A percentile compares a stretch with the other conserved stretches of the same genome.
These are phyloP conservation scores for Cloeon dipterum DNA, from an alignment of 2,888 invertebrate genomes.

Conservation along the genomic window DNA sequence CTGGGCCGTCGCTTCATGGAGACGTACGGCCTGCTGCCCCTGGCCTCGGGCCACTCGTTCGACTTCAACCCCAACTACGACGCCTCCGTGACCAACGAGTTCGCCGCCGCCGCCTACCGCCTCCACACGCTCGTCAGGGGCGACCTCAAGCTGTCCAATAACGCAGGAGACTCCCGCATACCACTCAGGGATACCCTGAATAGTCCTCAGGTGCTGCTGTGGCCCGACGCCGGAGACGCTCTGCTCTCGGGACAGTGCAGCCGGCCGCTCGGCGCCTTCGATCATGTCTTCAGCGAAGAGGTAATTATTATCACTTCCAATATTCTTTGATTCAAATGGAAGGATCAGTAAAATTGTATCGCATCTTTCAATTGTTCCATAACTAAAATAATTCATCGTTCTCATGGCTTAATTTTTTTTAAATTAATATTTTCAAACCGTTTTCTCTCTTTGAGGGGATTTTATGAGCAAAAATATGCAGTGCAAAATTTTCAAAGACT, in stretches of 20 bases:
- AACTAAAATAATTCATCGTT: too few relatives aligned
- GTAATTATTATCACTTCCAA: too few relatives aligned
- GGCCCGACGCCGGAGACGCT: background rate
- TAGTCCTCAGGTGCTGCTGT: background rate
- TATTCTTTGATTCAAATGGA: too few relatives aligned
- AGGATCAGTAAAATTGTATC: too few relatives aligned
- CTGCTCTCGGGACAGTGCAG: background rate
- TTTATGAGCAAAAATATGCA: too few relatives aligned
- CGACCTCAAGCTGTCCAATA: background rate
- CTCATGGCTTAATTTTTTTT: too few relatives aligned
- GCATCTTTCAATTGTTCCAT: too few relatives aligned
- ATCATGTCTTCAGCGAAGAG: background rate
- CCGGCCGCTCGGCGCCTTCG: background rate
- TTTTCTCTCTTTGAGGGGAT: too few relatives aligned
- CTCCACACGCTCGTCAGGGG: background rate
- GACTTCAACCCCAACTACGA: conserved; percentile 29
- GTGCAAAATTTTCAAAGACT: too few relatives aligned
- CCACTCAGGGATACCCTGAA: background rate
- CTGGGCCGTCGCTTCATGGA: conserved; percentile 15
- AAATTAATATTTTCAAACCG: too few relatives aligned
- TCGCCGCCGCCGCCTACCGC: conserved; percentile 37
- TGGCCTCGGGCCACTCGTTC: background rate
- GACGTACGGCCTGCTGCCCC: background rate
- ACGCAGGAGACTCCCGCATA: background rate
- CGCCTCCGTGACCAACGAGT: conserved; percentile 46